Evolutionary conservation across 2,113 vertebrate genomes (phyloP).

Genomic region (Mellivora capensis): DNA sequence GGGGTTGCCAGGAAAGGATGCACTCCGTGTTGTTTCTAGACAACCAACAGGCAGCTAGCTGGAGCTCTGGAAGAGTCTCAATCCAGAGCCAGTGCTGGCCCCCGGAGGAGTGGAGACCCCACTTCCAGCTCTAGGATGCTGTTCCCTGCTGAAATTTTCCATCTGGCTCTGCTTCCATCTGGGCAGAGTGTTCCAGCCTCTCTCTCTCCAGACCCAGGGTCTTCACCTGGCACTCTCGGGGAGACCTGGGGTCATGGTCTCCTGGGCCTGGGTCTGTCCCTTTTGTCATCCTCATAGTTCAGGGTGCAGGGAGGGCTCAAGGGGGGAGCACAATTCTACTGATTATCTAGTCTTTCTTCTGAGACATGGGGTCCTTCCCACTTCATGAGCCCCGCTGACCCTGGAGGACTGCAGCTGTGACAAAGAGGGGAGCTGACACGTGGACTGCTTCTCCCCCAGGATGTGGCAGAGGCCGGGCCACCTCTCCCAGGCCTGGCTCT

Average conservation of each 20-base stretch:
- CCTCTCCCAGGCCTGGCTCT: not conserved
- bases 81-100: not conserved
- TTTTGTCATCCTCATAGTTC: not conserved
- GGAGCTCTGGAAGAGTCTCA: not conserved
- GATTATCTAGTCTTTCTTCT: not conserved
- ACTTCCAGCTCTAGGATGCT: too few relatives aligned
- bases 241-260: not conserved
- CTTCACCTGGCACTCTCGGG: not conserved
- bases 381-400: not conserved
- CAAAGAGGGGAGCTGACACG: too few relatives aligned
- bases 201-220: not conserved
- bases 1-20: not conserved
- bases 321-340: not conserved
- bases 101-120: rapidly evolving
- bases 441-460: not conserved
- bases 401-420: not conserved
- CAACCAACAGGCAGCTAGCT: not conserved
- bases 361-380: not conserved
- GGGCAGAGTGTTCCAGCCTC: not conserved
- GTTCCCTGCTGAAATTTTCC: not conserved
- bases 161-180: not conserved
- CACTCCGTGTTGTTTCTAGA: not conserved
- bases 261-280: too few relatives aligned
- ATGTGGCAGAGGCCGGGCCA: rapidly evolving
- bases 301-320: not conserved